Conservation (phyloP, 2,888 invertebrate genomes). For the Zaprionus lineosus region DNA sequence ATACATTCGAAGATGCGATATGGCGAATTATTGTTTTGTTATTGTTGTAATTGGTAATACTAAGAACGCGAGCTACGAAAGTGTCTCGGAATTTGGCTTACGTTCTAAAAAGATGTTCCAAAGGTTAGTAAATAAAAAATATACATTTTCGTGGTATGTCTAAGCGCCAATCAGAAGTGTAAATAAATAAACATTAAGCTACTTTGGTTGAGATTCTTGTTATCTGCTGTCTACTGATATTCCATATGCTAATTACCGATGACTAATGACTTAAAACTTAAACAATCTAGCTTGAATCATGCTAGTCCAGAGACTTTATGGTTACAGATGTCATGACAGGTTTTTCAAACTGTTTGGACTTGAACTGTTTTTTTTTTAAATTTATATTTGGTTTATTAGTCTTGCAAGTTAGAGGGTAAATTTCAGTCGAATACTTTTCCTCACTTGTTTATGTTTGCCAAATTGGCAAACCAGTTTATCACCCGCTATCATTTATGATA, state of each 20-base stretch:
- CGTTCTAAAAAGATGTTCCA: too few species aligned
- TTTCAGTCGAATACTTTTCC: too few species aligned
- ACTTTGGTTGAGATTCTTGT: slow-evolving; percentile 8
- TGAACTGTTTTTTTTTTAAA: too few species aligned
- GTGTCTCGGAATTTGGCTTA: slow-evolving; percentile 44
- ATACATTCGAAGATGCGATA: slow-evolving; percentile 20
- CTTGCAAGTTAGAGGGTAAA: too few species aligned
- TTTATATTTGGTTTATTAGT: too few species aligned
- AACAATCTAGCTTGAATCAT: too few species aligned
- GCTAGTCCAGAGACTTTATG: too few species aligned
- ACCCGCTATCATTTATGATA: slow-evolving; percentile 33
- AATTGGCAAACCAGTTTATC: slow-evolving; percentile 40
- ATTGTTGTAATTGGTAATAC: slow-evolving; percentile 13
- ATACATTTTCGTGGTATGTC: slow-evolving; percentile 7
- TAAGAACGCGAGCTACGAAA: slow-evolving; percentile 22
- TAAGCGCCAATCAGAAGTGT: slow-evolving; percentile 57
- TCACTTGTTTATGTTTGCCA: too few species aligned
- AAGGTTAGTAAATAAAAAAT: too few species aligned
- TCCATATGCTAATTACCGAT: slow-evolving; percentile 57
- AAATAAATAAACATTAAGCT: slow-evolving; percentile 58
- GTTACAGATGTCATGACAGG: slow-evolving; percentile 30
- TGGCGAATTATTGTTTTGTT: slow-evolving; percentile 9
- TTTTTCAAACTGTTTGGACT: slow-evolving; percentile 15
- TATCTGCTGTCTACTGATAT: slow-evolving; percentile 7
- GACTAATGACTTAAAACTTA: slow-evolving; percentile 50